Evolutionary conservation across 2,113 vertebrate species (phyloP).

Genomic region (Nerophis ophidion): DNA sequence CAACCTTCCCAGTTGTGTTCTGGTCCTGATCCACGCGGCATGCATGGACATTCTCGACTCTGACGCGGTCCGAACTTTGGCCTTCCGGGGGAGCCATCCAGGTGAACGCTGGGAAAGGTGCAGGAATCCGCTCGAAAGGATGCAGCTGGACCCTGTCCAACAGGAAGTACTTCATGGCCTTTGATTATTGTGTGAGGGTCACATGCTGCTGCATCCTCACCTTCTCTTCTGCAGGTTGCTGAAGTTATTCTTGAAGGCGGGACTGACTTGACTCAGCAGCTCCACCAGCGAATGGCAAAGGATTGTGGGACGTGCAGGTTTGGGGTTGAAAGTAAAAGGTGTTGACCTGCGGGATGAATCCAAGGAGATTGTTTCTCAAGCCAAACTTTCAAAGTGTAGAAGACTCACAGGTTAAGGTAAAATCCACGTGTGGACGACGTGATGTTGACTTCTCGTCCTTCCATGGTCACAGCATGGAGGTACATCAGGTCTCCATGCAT

Average conservation of each 20-base stretch:
- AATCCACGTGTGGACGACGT: slow-evolving; percentile 87
- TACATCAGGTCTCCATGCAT: slow-evolving; percentile 97
- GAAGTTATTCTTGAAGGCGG: slow-evolving; percentile 91
- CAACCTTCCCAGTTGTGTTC: slow-evolving; percentile 89
- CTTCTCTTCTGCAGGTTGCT: slow-evolving; percentile 86
- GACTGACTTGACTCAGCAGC: slow-evolving; percentile 90
- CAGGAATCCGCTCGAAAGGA: slow-evolving; percentile 88
- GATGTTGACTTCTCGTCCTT: slow-evolving; percentile 86
- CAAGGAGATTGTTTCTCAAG: too few species aligned
- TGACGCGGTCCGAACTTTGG: slow-evolving; percentile 85
- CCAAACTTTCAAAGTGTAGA: background rate
- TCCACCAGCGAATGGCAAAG: slow-evolving; percentile 93
- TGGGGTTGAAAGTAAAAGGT: slow-evolving; percentile 90
- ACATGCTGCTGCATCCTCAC: slow-evolving; percentile 52
- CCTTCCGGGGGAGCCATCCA: slow-evolving; percentile 87
- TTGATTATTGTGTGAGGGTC: too few species aligned
- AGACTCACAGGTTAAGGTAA: slow-evolving; percentile 90
- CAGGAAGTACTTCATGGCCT: background rate
- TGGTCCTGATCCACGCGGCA: slow-evolving; percentile 86
- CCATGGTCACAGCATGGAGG: slow-evolving; percentile 81
- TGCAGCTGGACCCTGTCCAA: slow-evolving; percentile 81
- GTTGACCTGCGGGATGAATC: slow-evolving; percentile 75
- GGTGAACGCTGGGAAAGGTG: slow-evolving; percentile 89
- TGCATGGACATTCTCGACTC: slow-evolving; percentile 84
- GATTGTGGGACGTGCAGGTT: slow-evolving; percentile 87